Conservation (phyloP, 1,140 invertebrate genomes). For the Anastrepha ludens region DNA sequence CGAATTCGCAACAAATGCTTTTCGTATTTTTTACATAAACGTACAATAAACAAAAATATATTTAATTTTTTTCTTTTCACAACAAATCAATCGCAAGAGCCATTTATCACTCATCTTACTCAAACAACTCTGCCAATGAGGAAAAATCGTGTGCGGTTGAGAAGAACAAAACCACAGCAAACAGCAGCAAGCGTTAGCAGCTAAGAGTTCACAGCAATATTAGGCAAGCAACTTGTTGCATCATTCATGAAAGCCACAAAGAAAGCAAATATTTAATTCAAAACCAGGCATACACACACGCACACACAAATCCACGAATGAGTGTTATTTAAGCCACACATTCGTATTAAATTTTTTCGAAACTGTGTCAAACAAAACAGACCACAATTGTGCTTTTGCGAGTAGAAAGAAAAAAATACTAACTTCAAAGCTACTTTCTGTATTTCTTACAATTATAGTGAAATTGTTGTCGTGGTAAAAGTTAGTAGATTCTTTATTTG, state of each 20-base stretch:
- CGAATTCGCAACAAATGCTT: too few species aligned
- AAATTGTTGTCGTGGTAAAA: constrained; percentile 24
- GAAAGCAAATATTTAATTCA: neutral
- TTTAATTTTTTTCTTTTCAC: neutral
- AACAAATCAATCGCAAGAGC: neutral
- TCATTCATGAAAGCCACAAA: constrained; percentile 39
- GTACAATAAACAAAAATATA: too few species aligned
- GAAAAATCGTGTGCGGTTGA: neutral
- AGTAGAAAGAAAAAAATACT: neutral
- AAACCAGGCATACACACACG: neutral
- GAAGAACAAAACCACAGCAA: neutral
- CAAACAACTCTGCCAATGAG: neutral
- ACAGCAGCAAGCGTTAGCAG: neutral
- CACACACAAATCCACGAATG: neutral
- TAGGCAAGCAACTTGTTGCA: constrained; percentile 35
- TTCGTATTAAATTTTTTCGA: constrained; percentile 21
- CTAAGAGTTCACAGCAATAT: neutral
- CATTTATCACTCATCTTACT: neutral
- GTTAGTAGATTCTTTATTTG: constrained; percentile 2
- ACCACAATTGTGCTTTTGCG: neutral
- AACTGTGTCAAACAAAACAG: neutral
- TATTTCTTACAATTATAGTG: neutral
- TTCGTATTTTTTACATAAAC: too few species aligned
- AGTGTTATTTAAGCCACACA: constrained; percentile 7
- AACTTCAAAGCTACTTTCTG: neutral